Base-by-base conservation (phyloP, 1,140 invertebrate species). In the Neodiprion virginianus region DNA sequence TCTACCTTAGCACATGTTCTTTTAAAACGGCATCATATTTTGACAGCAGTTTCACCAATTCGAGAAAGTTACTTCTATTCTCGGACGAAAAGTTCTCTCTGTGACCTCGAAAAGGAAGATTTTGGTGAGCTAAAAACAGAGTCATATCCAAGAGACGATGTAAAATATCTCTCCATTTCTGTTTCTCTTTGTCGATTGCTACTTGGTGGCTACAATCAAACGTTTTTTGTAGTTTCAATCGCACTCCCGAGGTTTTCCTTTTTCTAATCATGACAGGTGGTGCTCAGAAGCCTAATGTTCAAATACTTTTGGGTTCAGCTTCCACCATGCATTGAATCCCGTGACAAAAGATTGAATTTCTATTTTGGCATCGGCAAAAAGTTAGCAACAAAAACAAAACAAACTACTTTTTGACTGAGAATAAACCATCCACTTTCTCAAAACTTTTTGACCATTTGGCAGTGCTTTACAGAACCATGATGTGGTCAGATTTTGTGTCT, bases 181-280 rank as follows among this genome's bases (percentile, higher is more conserved):
- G 28, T 28, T 28, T 28, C 1, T 28, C 28, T 28, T 5, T 28
- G 28, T 28, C 1, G 28, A 5, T 28, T 28, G 28, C 5, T 28
- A 28, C 28, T 5, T 1, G 0, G 28, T 28, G 28, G 28, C 28
- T 28, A 28, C 28, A 28, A 28, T 5, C 28, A 28, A 28, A 2
- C 28, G 2, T 28, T 28, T 28, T 73, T 70, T 67, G 71, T 71
- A 11, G 69, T 77, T 72, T 74, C 74, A 72, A 74, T 68, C 74
- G 65, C 17, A 67, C 74, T 73, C 74, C 67, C 70, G 76, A 70
- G 69, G 71, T 50, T 74, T 67, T 74, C 72, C 53, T 67, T 65
- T 28, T 47, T 66, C 28, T n/a, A 66, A 72, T 7, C 23, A 66
- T 17, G 28, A 0, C 8, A 72, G 21, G 67, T 72, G 72, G 14